Conservation (phyloP, 2,797 vertebrate species). For the Eidolon dupreanum region DNA sequence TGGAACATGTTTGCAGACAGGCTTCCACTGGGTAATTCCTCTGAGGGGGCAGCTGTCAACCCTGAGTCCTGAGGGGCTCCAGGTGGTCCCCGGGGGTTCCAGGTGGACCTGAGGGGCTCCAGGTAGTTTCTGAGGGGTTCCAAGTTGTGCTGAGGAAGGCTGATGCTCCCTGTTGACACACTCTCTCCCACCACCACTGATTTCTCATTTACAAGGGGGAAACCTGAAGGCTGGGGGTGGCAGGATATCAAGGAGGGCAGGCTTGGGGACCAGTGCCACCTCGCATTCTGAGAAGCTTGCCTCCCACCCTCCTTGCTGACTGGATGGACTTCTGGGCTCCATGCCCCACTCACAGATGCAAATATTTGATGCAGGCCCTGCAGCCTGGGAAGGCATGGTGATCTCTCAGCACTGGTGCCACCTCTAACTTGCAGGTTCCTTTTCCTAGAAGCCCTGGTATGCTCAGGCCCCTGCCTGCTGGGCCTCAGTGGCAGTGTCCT, state of each 20-base stretch:
- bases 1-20: background rate
- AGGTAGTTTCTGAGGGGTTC: background rate
- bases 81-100: background rate
- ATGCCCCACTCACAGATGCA: background rate
- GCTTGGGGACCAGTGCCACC: background rate
- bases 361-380: background rate
- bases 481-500: background rate
- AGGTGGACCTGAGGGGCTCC: background rate
- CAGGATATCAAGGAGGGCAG: background rate
- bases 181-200: no score
- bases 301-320: rapidly evolving
- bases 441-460: background rate
- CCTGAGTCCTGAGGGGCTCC: background rate
- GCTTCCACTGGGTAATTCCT: rapidly evolving
- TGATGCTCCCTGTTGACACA: background rate
- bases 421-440: background rate
- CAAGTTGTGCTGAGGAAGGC: background rate
- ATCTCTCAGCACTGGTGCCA: background rate
- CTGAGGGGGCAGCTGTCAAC: background rate
- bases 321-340: background rate
- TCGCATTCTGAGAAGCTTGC: background rate
- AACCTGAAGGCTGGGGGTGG: background rate
- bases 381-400: background rate
- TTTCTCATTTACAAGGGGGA: background rate
- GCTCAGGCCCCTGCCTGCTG: background rate